Conservation (phyloP, 2,797 vertebrate species). For the Pantherophis vulpinus region DNA sequence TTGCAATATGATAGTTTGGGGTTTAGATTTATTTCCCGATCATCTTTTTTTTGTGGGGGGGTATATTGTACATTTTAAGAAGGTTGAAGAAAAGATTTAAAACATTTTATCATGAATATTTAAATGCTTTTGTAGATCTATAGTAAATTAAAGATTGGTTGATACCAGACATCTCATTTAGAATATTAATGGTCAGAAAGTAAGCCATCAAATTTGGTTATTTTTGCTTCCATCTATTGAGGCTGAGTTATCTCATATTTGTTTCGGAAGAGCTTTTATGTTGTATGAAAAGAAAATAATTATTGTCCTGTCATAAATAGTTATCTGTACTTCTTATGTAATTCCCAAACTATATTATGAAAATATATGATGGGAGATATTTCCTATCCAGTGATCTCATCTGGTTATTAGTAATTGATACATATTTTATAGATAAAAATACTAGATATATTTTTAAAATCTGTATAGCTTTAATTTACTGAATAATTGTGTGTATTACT, state of each 20-base stretch:
- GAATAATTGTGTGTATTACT: background rate
- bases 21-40: slow-evolving; percentile 24
- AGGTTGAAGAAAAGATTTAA: background rate
- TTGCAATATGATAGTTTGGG: slow-evolving; percentile 14
- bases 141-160: background rate
- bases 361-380: background rate
- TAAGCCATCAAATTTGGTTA: background rate
- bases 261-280: background rate
- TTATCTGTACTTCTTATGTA: background rate
- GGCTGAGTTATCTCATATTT: background rate
- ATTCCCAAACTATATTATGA: background rate
- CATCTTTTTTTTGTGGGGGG: background rate
- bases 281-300: background rate
- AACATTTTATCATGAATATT: background rate
- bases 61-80: background rate
- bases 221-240: background rate
- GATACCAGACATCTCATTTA: background rate
- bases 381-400: background rate
- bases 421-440: slow-evolving; percentile 7
- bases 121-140: background rate
- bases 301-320: background rate
- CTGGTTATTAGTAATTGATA: slow-evolving; percentile 3
- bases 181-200: background rate
- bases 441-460: background rate
- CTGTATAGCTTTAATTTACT: background rate